These are phyloP conservation scores for Cylas formicarius DNA, from an alignment of 1,140 invertebrate species.

Conservation along the genomic window DNA sequence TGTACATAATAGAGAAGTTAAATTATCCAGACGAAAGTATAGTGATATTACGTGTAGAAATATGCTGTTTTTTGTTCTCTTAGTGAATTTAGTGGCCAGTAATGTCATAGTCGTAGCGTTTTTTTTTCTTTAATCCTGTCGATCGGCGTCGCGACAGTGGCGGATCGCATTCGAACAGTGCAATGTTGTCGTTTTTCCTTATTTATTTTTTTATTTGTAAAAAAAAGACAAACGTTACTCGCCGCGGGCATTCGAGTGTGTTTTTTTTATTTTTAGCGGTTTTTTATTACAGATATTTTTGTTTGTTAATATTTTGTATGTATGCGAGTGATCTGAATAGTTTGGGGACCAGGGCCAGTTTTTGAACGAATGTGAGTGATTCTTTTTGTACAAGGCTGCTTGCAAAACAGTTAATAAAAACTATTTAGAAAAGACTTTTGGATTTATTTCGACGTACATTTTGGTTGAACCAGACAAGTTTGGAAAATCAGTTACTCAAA, in stretches of 20 bases:
- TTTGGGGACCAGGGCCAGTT: conserved; percentile 15
- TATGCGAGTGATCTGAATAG: conserved; percentile 1
- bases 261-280: neutral
- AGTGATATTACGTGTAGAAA: conserved; percentile 9
- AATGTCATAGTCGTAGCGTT: neutral
- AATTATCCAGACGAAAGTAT: neutral
- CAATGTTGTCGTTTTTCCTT: conserved; percentile 8
- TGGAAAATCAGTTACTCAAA: neutral
- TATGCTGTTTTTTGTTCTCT: neutral
- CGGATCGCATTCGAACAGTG: conserved; percentile 1
- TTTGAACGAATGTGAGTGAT: neutral
- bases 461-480: neutral
- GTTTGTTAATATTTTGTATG: conserved; percentile 10
- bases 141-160: neutral
- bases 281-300: conserved; percentile 3
- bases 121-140: neutral
- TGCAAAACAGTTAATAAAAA: too few relatives aligned
- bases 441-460: conserved; percentile 1
- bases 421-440: too few relatives aligned
- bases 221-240: neutral
- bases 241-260: neutral
- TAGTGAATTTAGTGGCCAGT: conserved; percentile 17
- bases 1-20: conserved; percentile 1
- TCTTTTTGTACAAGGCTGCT: too few relatives aligned
- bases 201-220: neutral